phyloP scores from a whole-genome alignment of 2,113 vertebrate species.

The Melanostigma gelatinosum region DNA sequence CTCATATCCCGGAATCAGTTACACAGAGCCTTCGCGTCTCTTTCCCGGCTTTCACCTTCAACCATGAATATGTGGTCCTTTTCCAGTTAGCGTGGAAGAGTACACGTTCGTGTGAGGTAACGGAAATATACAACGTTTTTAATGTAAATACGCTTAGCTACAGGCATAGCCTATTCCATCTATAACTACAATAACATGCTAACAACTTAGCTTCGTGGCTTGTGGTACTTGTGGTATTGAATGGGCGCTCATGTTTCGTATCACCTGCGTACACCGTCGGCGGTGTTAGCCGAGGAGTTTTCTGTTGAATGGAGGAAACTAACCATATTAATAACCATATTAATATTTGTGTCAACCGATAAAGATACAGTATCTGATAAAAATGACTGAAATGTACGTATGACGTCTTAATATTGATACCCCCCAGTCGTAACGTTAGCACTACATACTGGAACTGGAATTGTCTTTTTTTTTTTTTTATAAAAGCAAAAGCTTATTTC shows the following conservation, averaged over 20 bases:
- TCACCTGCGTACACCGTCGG: not conserved
- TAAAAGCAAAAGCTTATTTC: not conserved
- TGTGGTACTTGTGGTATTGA: not conserved
- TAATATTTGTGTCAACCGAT: not conserved
- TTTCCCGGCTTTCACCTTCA: not conserved
- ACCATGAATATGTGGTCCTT: fast-evolving
- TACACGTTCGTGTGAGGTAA: slow-evolving; percentile 16
- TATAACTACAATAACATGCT: not conserved
- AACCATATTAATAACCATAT: not conserved
- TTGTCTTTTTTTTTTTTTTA: not conserved
- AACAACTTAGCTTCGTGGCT: not conserved
- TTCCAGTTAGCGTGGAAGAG: not conserved
- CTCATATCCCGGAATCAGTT: slow-evolving; percentile 22
- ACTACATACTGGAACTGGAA: not conserved
- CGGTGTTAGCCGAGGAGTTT: slow-evolving; percentile 1
- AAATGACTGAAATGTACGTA: not conserved
- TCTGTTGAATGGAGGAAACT: not conserved
- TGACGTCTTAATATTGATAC: not conserved
- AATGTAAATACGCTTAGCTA: no score
- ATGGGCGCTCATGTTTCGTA: fast-evolving
- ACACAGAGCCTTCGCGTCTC: fast-evolving
- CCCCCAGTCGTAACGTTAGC: no score
- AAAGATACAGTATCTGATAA: not conserved
- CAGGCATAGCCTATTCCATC: fast-evolving
- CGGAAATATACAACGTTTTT: fast-evolving